Base-by-base conservation (phyloP, 2,888 invertebrate species). In the Sycophila texana region DNA sequence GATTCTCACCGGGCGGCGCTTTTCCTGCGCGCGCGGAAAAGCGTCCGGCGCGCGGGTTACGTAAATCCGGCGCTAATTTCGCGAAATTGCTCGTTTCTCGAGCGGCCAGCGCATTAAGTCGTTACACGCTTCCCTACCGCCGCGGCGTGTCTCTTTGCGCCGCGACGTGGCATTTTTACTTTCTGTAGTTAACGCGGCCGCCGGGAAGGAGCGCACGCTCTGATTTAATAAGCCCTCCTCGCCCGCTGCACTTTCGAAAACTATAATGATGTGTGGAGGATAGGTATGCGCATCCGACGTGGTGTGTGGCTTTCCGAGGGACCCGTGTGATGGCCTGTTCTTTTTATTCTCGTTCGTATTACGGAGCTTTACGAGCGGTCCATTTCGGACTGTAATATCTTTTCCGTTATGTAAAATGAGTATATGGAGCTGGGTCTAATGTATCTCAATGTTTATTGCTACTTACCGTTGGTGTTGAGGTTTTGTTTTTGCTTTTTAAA, bases 41-140 rank as follows among this genome's bases (percentile, higher is more conserved):
- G 60, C 60, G 72, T 39, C 57, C 77, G 68, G 47, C 47, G 13
- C 22, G 22, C 51, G 61, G 7, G 47, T 67, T 74, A 47, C 67
- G 61, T 49, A 70, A 74, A 74, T 63, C 57, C 49, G 12, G 61
- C 68, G 68, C 74, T 18, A 30, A 61, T 67, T 78, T 73, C 61
- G 39, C 61, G 39, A 49, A 63, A 70, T 14, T 30, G 57, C 2
- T 0, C 53, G 53, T n/a, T 14, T 12, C 18, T 20, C 13, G 18
- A 12, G 18, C 20, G n/a, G 18, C 55, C 55, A 18, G 57, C 20
- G 57, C 18, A 58, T 58, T 58, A 39, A 39, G 39, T 39, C 39
- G 39, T 39, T 39, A 39, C 39, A 39, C 39, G 39, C 39, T 10
- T 39, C 39, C 39, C 39, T 39, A 7, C 10, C 39, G 39, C 39